A percentile compares a stretch with the other conserved stretches of the same genome.
Evolutionary conservation across 2,797 vertebrate genomes (phyloP).

Genomic region (Nasua narica): DNA sequence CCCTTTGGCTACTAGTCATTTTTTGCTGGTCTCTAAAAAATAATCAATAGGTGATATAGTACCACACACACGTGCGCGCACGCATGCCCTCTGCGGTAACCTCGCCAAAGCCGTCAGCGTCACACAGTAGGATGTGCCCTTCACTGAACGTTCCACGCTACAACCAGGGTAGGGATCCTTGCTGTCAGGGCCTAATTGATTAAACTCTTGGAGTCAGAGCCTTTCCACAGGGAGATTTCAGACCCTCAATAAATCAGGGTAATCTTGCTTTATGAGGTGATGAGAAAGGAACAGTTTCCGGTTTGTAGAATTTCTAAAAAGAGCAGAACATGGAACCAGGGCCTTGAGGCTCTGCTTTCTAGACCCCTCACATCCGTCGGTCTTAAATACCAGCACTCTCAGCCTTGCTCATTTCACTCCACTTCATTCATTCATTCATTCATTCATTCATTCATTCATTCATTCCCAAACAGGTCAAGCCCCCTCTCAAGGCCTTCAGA

Average conservation of each 20-base stretch:
- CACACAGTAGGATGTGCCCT: background rate
- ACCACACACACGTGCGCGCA: background rate
- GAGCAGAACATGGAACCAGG: conserved; percentile 46
- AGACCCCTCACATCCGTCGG: background rate
- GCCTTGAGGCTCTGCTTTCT: background rate
- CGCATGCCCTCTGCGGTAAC: background rate
- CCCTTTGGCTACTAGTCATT: conserved; percentile 66
- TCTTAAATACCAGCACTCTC: conserved; percentile 7
- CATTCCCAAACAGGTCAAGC: background rate
- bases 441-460: background rate
- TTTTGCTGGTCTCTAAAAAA: conserved; percentile 73
- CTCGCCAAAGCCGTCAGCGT: conserved; percentile 55
- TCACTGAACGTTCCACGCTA: background rate
- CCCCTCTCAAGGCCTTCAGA: background rate
- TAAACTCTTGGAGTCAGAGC: conserved; percentile 47
- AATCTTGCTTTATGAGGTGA: conserved; percentile 74
- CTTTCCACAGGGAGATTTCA: conserved; percentile 64
- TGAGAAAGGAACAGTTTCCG: conserved; percentile 69
- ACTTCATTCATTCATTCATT: background rate
- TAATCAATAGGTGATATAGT: conserved; percentile 68
- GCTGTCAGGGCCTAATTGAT: conserved; percentile 46
- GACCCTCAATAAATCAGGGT: conserved; percentile 15
- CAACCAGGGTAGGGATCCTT: background rate
- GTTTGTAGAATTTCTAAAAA: conserved; percentile 67
- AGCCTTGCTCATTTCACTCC: background rate